Base-by-base conservation (phyloP, 2,113 vertebrate genomes). In the Neogale vison region DNA sequence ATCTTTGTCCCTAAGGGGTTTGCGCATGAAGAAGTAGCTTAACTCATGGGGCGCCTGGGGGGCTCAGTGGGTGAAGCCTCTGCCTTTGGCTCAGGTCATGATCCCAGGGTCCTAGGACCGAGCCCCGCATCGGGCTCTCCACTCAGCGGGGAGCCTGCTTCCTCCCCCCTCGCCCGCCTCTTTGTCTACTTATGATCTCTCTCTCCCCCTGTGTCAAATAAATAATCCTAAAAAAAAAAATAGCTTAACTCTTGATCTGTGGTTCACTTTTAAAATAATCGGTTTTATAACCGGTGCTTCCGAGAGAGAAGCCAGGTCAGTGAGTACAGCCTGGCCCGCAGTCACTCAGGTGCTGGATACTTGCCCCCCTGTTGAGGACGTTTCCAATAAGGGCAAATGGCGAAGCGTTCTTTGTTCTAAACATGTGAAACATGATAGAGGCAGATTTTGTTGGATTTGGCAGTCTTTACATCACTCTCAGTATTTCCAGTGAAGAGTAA, bases 311-410 rank as follows among this genome's bases (percentile, higher is more conserved):
- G 26, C 45, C 71, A 31, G 18, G n/a, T 57, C 7, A 10, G 1
- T 36, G 14, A 20, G 1, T 79, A n/a, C 63, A 23, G 1, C 1
- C 14, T 39, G 9, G 31, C 52, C 9, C 9, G 4, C 6, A 14
- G 20, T 42, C 45, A 2, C 6, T 50, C 8, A 29, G 7, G 15
- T 6, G 57, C 55, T 69, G 55, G 55, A 24, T 59, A 17, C 24
- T 36, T 13, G 2, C 26, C 26, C 26, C 4, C 24, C 29, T 52
- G 59, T 92, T 21, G 10, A 4, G 36, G 50, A 50, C 14, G 31
- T 55, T 89, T 91, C 31, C 77, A 6, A 0, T 47, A 39, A 39
- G 79, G n/a, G 61, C 45, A 74, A 20, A 1, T 26, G 13, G 34
- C 26, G 24, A 31, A 63, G n/a, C 17, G 4, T n/a, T 65, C 77